Evolutionary conservation across 2,888 invertebrate genomes (phyloP).

Genomic region (Tolmerus cingulatus): DNA sequence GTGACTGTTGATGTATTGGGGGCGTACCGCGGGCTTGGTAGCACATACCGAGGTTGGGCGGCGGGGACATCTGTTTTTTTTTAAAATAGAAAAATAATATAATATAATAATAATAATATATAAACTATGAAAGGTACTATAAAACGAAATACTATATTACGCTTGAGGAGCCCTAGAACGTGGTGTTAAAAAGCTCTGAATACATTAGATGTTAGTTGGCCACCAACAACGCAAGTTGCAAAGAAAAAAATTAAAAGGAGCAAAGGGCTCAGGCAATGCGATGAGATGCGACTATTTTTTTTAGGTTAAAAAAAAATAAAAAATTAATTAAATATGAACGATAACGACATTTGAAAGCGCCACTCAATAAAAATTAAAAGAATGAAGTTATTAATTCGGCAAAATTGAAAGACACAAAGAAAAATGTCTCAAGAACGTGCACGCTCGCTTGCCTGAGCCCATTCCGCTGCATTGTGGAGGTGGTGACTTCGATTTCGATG

Average conservation of each 20-base stretch:
- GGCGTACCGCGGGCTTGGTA: slow-evolving; percentile 66
- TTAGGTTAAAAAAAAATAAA: background rate
- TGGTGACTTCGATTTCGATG: slow-evolving; percentile 2
- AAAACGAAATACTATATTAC: background rate
- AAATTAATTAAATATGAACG: slow-evolving; percentile 32
- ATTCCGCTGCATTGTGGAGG: slow-evolving; percentile 49
- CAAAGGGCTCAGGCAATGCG: slow-evolving; percentile 55
- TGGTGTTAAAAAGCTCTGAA: background rate
- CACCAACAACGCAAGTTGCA: slow-evolving; percentile 47
- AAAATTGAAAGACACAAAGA: slow-evolving; percentile 32
- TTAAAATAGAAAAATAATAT: slow-evolving; percentile 50
- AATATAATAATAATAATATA: background rate
- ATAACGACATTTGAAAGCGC: slow-evolving; percentile 33
- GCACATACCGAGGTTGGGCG: slow-evolving; percentile 59
- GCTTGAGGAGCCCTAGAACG: background rate
- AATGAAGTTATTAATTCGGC: background rate
- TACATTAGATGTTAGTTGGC: slow-evolving; percentile 21
- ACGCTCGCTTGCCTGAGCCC: slow-evolving; percentile 58
- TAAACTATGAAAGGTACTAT: background rate
- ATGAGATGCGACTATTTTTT: slow-evolving; percentile 50
- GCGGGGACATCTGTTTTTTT: slow-evolving; percentile 70
- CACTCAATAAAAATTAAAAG: slow-evolving; percentile 35
- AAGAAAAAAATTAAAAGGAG: slow-evolving; percentile 47
- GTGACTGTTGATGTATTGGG: slow-evolving; percentile 66
- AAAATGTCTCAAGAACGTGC: slow-evolving; percentile 46